Base-by-base conservation (phyloP, 2,888 invertebrate genomes). In the Drosophila koepferae region DNA sequence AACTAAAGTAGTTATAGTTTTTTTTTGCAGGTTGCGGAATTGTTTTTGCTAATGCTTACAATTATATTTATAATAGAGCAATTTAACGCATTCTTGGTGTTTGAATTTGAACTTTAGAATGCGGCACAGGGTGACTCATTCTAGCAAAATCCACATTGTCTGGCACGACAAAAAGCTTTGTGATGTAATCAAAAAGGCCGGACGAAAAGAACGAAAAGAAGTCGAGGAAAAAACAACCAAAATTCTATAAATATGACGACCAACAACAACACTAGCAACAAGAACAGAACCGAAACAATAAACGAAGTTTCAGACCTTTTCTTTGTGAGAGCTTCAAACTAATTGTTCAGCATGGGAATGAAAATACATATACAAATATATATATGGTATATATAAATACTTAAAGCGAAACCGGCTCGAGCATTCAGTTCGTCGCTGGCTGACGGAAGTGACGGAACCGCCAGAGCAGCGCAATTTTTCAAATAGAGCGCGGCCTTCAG, bases 361-460 rank as follows among this genome's bases (percentile, higher is more conserved):
- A 59, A 81, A 86, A 79, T 74, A 87, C 55, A 70, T 34, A 55
- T 41, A 41, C 7, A 41, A 31, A 31, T 55, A 55, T 55, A n/a
- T 41, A 18, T 16, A n/a, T 41, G 38, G n/a, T n/a, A 28, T 10
- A 55, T 55, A 82, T 85, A 82, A 78, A 87, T 60, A 77, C 59
- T 51, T 46, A 55, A 46, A 20, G 41, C 46, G n/a, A 88, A 88
- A 83, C 88, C 80, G 77, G 83, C 64, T 81, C 51, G 55, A n/a
- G 63, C 60, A 72, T 65, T 85, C 81, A 88, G 83, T 88, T 65
- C 53, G 59, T 55, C 56, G 74, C 60, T 63, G 85, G 53, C 65
- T 77, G 77, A 69, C 80, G 73, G 61, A 86, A 80, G 77, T 72
- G 78, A 72, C 81, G 68, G 72, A 67, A 14, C 40, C 48, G 23